phyloP scores from a whole-genome alignment of 92 coral and sea anemone species.

The Epizoanthus fatuus region DNA sequence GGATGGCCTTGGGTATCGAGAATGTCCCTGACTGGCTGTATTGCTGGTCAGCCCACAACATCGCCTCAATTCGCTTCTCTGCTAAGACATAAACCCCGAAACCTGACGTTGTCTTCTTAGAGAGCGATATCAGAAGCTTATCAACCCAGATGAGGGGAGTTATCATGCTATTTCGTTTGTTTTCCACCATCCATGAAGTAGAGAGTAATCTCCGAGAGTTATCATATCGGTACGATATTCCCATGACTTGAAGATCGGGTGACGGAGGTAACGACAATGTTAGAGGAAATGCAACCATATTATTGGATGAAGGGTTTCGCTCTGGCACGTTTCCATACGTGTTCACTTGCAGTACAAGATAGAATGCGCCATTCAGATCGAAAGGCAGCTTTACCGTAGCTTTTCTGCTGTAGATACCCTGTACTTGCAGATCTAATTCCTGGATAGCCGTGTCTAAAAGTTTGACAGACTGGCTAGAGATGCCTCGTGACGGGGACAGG shows the following conservation, averaged over 20 bases:
- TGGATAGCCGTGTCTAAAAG: slow-evolving; percentile 25
- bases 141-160: slow-evolving; percentile 61
- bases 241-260: slow-evolving; percentile 64
- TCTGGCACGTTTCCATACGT: slow-evolving; percentile 48
- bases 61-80: slow-evolving; percentile 46
- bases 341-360: slow-evolving; percentile 66
- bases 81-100: slow-evolving; percentile 42
- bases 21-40: slow-evolving; percentile 61
- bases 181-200: slow-evolving; percentile 68
- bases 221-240: slow-evolving; percentile 48
- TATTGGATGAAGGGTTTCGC: slow-evolving; percentile 47
- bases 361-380: slow-evolving; percentile 47
- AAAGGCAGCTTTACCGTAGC: slow-evolving; percentile 53
- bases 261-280: slow-evolving; percentile 49
- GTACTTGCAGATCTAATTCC: slow-evolving; percentile 29
- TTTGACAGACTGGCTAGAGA: slow-evolving; percentile 48
- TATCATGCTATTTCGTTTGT: slow-evolving; percentile 70
- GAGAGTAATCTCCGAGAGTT: slow-evolving; percentile 57
- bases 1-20: slow-evolving; percentile 50
- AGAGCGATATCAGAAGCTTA: slow-evolving; percentile 59
- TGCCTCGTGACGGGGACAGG: slow-evolving; percentile 44
- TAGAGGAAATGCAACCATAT: slow-evolving; percentile 40
- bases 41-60: slow-evolving; percentile 67
- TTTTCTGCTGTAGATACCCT: slow-evolving; percentile 57
- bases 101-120: slow-evolving; percentile 37